Percentiles rank a stretch among this genome's conserved stretches.
Conservation (phyloP, 2,888 invertebrate genomes). For the Conops quadrifasciatus region DNA sequence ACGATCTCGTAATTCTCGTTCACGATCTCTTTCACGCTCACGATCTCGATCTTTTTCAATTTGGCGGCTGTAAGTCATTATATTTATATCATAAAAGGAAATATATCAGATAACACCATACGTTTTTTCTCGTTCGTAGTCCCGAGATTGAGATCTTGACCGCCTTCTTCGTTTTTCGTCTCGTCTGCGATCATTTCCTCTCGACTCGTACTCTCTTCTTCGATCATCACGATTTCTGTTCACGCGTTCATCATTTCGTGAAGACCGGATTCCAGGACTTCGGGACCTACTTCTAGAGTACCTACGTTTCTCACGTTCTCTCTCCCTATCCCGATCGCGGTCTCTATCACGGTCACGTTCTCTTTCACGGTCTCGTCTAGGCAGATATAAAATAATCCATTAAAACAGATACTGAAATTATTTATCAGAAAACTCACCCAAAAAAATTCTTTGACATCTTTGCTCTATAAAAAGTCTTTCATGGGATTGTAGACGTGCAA, state of each 20-base stretch:
- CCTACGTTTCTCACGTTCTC: conserved; percentile 39
- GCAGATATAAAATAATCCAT: background rate
- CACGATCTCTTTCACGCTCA: conserved; percentile 56
- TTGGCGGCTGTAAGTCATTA: conserved; percentile 36
- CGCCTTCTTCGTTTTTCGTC: conserved; percentile 60
- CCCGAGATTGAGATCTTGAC: conserved; percentile 53
- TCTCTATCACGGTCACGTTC: conserved; percentile 59
- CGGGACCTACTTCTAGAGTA: conserved; percentile 22
- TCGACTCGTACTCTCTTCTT: conserved; percentile 47
- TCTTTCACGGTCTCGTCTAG: conserved; percentile 54
- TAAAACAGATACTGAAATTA: background rate
- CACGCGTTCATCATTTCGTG: conserved; percentile 52
- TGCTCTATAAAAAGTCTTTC: background rate
- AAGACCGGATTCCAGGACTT: conserved; percentile 38
- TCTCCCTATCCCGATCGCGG: conserved; percentile 42
- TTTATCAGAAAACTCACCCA: conserved; percentile 36
- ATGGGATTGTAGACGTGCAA: too few species aligned
- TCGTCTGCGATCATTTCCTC: conserved; percentile 51
- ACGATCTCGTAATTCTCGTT: conserved; percentile 62
- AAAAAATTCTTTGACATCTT: conserved; percentile 44
- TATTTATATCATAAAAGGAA: background rate
- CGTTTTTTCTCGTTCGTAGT: conserved; percentile 57
- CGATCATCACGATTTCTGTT: conserved; percentile 56
- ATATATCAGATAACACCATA: conserved; percentile 41
- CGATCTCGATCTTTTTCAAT: conserved; percentile 46